A percentile compares a stretch with the other conserved stretches of the same genome.
Conservation (phyloP, 2,888 invertebrate species). For the Melinaea marsaeus region DNA sequence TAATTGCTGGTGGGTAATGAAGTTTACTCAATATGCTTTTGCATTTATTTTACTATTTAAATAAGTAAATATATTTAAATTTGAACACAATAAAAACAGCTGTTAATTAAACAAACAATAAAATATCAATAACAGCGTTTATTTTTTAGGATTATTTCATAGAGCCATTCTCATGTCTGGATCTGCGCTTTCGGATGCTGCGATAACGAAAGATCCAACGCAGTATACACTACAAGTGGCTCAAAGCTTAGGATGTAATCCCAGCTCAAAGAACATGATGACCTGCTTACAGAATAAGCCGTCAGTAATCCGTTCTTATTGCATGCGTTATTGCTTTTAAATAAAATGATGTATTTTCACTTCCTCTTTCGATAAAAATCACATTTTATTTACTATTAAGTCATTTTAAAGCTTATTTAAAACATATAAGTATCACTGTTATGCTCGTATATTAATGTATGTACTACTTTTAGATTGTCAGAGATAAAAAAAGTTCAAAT, state of each 20-base stretch:
- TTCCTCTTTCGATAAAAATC: too few relatives aligned
- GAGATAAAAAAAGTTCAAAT: slow-evolving; percentile 84
- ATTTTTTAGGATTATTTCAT: slow-evolving; percentile 83
- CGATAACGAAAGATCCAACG: slow-evolving; percentile 86
- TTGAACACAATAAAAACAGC: too few relatives aligned
- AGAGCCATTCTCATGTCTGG: slow-evolving; percentile 96
- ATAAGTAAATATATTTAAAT: too few relatives aligned
- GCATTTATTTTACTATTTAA: too few relatives aligned
- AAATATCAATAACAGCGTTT: background rate
- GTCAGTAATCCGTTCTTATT: slow-evolving; percentile 45
- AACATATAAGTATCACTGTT: too few relatives aligned
- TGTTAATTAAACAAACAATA: background rate
- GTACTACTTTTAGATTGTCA: slow-evolving; percentile 67
- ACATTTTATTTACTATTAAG: too few relatives aligned
- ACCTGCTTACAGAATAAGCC: slow-evolving; percentile 64
- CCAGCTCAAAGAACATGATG: slow-evolving; percentile 77
- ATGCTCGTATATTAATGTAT: too few relatives aligned
- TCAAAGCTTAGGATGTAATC: slow-evolving; percentile 86
- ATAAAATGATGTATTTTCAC: too few relatives aligned
- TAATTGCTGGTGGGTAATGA: too few relatives aligned
- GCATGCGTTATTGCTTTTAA: background rate
- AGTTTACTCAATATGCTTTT: too few relatives aligned
- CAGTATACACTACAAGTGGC: slow-evolving; percentile 89
- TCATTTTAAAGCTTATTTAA: too few relatives aligned
- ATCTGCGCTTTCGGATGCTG: slow-evolving; percentile 91